A percentile compares a stretch with the other conserved stretches of the same genome.
Evolutionary conservation across 2,888 invertebrate genomes (phyloP).

Genomic region (Sphecodes monilicornis): DNA sequence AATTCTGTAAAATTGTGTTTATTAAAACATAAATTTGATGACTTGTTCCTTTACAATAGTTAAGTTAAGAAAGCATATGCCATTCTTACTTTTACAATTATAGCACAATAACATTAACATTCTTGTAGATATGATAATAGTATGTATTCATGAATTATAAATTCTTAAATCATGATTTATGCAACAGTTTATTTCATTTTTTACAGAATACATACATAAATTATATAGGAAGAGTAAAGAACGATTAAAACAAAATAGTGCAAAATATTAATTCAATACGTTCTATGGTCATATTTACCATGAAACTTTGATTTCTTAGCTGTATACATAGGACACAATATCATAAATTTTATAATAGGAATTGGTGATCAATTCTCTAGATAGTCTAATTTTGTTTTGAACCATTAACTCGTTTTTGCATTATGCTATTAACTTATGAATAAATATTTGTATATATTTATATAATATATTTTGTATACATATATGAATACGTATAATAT

Average conservation of each 20-base stretch:
- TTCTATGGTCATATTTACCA: constrained; percentile 9
- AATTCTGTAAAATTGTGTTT: neutral
- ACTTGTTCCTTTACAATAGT: neutral
- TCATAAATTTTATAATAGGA: neutral
- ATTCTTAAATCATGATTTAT: neutral
- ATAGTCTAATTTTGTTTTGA: constrained; percentile 1
- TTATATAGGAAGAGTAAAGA: constrained; percentile 16
- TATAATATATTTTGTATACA: constrained; percentile 9
- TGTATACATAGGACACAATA: neutral
- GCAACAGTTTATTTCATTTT: constrained; percentile 16
- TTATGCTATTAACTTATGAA: constrained; percentile 17
- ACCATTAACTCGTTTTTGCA: neutral
- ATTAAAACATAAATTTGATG: neutral
- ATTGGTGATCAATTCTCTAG: neutral
- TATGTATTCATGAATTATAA: neutral
- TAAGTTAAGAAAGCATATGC: neutral
- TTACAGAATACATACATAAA: constrained; percentile 25
- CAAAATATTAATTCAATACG: constrained; percentile 9
- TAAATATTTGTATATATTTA: constrained; percentile 3
- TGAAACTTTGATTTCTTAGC: neutral
- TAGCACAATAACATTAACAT: neutral
- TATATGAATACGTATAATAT: constrained; percentile 6
- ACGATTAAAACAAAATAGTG: constrained; percentile 15
- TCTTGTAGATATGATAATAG: neutral
- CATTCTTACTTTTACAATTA: neutral